These are phyloP conservation scores for Paradoxurus hermaphroditus DNA, from an alignment of 2,113 vertebrate species.

Conservation along the genomic window DNA sequence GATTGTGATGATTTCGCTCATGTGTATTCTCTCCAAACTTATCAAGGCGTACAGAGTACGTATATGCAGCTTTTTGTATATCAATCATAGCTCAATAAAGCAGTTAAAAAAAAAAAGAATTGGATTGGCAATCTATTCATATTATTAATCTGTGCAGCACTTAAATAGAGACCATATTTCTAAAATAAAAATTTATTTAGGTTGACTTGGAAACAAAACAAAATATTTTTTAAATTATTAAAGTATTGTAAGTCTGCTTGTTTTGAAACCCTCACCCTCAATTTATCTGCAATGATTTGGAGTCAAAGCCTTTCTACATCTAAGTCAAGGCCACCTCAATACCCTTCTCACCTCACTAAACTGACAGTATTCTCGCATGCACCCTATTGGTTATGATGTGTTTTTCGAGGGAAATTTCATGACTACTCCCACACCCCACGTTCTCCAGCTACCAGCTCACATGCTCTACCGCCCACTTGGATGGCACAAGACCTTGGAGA, in stretches of 20 bases:
- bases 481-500: accelerated
- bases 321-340: neutral
- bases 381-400: no score
- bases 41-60: neutral
- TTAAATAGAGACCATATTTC: neutral
- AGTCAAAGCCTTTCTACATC: neutral
- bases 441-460: neutral
- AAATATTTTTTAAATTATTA: neutral
- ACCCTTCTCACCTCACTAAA: neutral
- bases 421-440: no score
- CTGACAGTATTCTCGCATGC: neutral
- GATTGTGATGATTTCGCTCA: neutral
- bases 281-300: neutral
- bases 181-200: neutral
- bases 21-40: neutral
- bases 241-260: neutral
- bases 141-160: neutral
- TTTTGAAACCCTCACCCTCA: neutral
- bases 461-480: neutral
- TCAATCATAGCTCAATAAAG: neutral
- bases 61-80: neutral
- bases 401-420: neutral
- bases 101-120: neutral
- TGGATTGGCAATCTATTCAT: neutral
- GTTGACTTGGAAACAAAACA: neutral